These are phyloP conservation scores for Pangasius djambal DNA, from an alignment of 2,797 vertebrate genomes.

Conservation along the genomic window DNA sequence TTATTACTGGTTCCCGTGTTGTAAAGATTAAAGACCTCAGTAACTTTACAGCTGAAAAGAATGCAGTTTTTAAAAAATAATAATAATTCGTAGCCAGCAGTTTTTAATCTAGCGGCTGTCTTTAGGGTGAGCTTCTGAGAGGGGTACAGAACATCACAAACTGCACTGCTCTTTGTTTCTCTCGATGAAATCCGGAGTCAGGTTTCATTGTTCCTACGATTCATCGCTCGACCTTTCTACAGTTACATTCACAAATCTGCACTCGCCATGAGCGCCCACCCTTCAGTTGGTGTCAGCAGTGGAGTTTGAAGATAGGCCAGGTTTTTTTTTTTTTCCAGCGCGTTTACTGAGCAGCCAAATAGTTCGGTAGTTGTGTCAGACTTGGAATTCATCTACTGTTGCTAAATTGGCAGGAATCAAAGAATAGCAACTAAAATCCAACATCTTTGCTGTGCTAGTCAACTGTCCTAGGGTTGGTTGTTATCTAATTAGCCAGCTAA, in stretches of 20 bases:
- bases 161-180: not conserved
- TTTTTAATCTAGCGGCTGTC: slow-evolving; percentile 26
- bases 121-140: not conserved
- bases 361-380: too few relatives aligned
- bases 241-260: slow-evolving; percentile 11
- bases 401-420: not conserved
- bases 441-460: not conserved
- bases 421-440: not conserved
- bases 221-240: not conserved
- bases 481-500: not conserved
- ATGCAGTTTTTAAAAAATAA: not conserved
- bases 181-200: slow-evolving; percentile 19
- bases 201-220: slow-evolving; percentile 2
- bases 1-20: not conserved
- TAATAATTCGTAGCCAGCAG: not conserved
- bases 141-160: not conserved
- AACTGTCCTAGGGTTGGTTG: not conserved
- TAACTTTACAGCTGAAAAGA: not conserved
- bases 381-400: not conserved
- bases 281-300: not conserved
- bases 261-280: not conserved
- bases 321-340: too few relatives aligned
- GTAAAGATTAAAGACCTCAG: not conserved
- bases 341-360: too few relatives aligned
- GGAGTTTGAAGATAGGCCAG: not conserved